Conservation (phyloP, 2,888 invertebrate genomes). For the Cryptocephalus primarius region DNA sequence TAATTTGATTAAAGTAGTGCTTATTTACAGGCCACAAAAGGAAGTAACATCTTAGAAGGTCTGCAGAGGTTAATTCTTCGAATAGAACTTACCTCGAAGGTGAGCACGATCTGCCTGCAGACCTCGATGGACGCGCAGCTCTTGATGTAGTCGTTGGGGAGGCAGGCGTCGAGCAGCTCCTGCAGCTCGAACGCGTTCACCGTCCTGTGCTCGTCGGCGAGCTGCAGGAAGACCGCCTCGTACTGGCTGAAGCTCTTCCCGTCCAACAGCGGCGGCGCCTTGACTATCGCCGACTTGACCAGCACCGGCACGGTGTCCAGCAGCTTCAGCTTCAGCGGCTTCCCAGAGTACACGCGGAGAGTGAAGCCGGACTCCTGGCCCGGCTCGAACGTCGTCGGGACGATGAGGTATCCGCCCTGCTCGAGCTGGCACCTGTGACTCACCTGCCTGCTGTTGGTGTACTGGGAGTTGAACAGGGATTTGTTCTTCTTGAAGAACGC, state of each 20-base stretch:
- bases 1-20: no score
- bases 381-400: slow-evolving; percentile 87
- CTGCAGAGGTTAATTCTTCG: no score
- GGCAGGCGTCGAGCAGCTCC: slow-evolving; percentile 78
- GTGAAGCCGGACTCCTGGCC: slow-evolving; percentile 85
- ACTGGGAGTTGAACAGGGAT: slow-evolving; percentile 79
- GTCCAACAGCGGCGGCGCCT: slow-evolving; percentile 58
- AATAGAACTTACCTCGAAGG: slow-evolving; percentile 65
- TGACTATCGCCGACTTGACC: slow-evolving; percentile 63
- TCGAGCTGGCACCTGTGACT: slow-evolving; percentile 54
- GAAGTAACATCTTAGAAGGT: no score
- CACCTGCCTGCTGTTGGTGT: slow-evolving; percentile 85
- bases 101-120: slow-evolving; percentile 78
- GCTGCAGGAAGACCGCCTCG: slow-evolving; percentile 78
- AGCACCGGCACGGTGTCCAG: slow-evolving; percentile 57
- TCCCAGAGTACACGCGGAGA: slow-evolving; percentile 67
- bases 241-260: slow-evolving; percentile 73
- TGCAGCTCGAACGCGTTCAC: slow-evolving; percentile 87
- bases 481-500: slow-evolving; percentile 77
- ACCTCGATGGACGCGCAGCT: slow-evolving; percentile 89
- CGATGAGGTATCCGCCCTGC: slow-evolving; percentile 70
- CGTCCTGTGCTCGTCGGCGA: slow-evolving; percentile 83
- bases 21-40: no score
- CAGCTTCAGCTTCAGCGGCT: slow-evolving; percentile 64
- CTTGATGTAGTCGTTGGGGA: slow-evolving; percentile 90